Conservation (phyloP, 1,140 invertebrate species). For the Bombus terrestris region DNA sequence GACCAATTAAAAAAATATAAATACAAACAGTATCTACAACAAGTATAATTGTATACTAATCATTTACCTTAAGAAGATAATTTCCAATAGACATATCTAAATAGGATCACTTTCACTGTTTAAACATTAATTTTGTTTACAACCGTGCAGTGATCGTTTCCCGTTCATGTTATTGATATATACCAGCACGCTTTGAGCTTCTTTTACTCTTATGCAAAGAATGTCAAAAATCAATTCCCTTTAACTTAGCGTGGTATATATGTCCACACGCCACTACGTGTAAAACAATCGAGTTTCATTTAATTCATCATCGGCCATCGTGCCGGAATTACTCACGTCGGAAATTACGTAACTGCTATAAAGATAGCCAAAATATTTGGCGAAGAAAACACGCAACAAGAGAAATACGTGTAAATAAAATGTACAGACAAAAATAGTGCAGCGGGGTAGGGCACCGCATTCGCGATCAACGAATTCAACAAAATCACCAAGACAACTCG, state of each 20-base stretch:
- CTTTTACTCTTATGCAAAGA: conserved; percentile 23
- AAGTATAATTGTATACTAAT: not conserved
- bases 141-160: conserved; percentile 14
- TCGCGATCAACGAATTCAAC: conserved; percentile 55
- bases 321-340: conserved; percentile 58
- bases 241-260: conserved; percentile 42
- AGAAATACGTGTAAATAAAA: conserved; percentile 69
- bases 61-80: conserved; percentile 51
- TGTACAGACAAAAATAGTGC: conserved; percentile 73
- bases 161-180: conserved; percentile 24
- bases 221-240: conserved; percentile 60
- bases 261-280: conserved; percentile 44
- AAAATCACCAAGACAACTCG: conserved; percentile 53
- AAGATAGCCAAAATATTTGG: conserved; percentile 73
- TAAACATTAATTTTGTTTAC: conserved; percentile 58
- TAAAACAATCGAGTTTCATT: conserved; percentile 62
- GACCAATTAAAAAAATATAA: not conserved
- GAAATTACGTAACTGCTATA: conserved; percentile 74
- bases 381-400: conserved; percentile 70
- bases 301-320: conserved; percentile 60
- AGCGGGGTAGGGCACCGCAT: conserved; percentile 62
- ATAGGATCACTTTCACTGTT: conserved; percentile 44
- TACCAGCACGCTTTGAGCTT: not conserved
- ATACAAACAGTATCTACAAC: not conserved
- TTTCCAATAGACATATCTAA: conserved; percentile 52